Percentiles rank a stretch among this genome's conserved stretches.
phyloP scores from a whole-genome alignment of 2,797 vertebrate genomes.

The Chelmon rostratus region DNA sequence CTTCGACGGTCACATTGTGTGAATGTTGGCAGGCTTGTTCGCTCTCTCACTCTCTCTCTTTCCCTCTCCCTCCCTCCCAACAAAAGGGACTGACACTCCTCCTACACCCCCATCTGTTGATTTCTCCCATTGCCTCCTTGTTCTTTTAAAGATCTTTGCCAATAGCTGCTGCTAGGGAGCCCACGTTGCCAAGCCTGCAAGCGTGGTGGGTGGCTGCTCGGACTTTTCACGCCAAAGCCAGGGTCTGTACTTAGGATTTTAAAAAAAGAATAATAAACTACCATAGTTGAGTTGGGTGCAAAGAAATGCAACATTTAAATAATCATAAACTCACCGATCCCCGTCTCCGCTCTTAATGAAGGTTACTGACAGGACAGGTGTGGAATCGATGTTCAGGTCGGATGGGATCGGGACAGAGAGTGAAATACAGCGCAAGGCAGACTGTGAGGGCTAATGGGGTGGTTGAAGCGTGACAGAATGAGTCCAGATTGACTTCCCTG shows the following conservation, averaged over 20 bases:
- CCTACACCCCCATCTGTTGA: conserved; percentile 81
- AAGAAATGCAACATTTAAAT: conserved; percentile 19
- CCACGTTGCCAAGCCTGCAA: conserved; percentile 42
- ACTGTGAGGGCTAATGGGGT: conserved; percentile 35
- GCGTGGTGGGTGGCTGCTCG: conserved; percentile 33
- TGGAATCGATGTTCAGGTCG: conserved; percentile 13
- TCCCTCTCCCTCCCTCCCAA: conserved; percentile 30
- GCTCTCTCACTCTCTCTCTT: conserved; percentile 2
- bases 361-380: conserved; percentile 1
- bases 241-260: conserved; percentile 20
- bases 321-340: conserved; percentile 1
- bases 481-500: conserved; percentile 60
- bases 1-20: conserved; percentile 55
- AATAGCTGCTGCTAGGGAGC: conserved; percentile 35
- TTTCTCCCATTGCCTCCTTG: conserved; percentile 66
- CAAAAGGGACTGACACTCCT: conserved; percentile 74
- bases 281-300: conserved; percentile 5
- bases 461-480: conserved; percentile 42
- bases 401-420: conserved; percentile 19
- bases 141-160: conserved; percentile 64
- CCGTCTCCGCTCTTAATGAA: neutral
- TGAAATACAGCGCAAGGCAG: conserved; percentile 28
- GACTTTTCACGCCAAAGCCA: conserved; percentile 34
- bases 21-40: conserved; percentile 53
- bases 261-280: neutral